Evolutionary conservation across 2,113 vertebrate genomes (phyloP).

Genomic region (Melanostigma gelatinosum): DNA sequence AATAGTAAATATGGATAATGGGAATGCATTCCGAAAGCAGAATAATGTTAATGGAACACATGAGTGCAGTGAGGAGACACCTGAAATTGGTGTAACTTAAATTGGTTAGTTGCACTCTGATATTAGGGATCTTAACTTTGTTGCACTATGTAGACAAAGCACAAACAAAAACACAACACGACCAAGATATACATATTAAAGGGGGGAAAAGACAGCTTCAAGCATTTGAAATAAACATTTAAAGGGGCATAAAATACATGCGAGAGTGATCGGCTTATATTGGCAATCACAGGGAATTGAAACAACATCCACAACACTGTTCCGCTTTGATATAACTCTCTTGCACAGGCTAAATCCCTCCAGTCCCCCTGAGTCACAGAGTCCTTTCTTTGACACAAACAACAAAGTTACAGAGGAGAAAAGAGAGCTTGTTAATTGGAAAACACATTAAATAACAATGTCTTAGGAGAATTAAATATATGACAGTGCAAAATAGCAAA

Average conservation of each 20-base stretch:
- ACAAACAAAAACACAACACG: background rate
- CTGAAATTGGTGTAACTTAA: background rate
- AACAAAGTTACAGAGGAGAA: conserved; percentile 38
- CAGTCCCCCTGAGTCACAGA: conserved; percentile 46
- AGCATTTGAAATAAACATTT: conserved; percentile 7
- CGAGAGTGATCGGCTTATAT: conserved; percentile 7
- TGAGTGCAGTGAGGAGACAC: background rate
- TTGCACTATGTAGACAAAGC: background rate
- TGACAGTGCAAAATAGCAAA: conserved; percentile 39
- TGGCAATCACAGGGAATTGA: conserved; percentile 5
- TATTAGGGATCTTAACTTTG: background rate
- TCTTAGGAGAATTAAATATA: conserved; percentile 48
- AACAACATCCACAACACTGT: conserved; percentile 12
- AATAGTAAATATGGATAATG: conserved; percentile 23
- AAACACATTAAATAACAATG: conserved; percentile 40
- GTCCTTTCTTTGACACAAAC: conserved; percentile 54
- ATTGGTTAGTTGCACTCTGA: background rate
- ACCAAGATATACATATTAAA: background rate
- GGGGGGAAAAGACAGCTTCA: background rate
- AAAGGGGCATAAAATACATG: background rate
- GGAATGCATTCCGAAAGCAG: conserved; percentile 2
- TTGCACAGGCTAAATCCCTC: conserved; percentile 14
- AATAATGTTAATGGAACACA: background rate
- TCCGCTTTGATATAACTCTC: conserved; percentile 44
- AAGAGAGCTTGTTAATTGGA: conserved; percentile 59